Base-by-base conservation (phyloP, 2,888 invertebrate species). In the Toxonevra muliebris region DNA sequence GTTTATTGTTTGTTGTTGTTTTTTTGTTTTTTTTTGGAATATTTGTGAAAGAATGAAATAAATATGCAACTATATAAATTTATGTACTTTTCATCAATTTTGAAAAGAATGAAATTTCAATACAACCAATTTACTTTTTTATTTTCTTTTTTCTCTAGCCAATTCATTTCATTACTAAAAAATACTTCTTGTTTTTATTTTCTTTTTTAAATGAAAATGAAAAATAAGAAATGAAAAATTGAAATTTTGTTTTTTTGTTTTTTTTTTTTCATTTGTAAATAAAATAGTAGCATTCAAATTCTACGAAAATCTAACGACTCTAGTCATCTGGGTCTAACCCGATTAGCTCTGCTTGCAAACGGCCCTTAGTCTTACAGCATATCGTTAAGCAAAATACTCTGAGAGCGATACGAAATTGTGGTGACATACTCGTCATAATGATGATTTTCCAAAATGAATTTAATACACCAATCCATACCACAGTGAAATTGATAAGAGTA, bases 361-460 rank as follows among this genome's bases (percentile, higher is more conserved):
- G 90, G 70, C 92, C 91, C 84, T 93, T 93, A 80, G 92, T 91
- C 76, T 94, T 91, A 86, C 96, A 96, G 86, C 95, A 96, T 74
- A 94, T 89, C 55, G 94, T 94, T 87, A 95, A 87, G 86, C 95
- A 96, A 81, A 96, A 90, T 79, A 95, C 92, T 78, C 94, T 89
- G 76, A 96, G 88, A 57, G 96, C 96, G 71, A 95, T 88, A 73
- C 97, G 89, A 86, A 98, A 98, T 85, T 97, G 95, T 55, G 95
- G 95, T 84, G 96, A 97, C 86, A 97, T 88, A 70, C 93, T 90
- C 75, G 95, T 88, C 83, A 97, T 91, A 77, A 98, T 93, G 72
- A 98, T 87, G 73, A 96, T 93, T 86, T 98, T 98, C 94, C 97
- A 97, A 86, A 96, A 94, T 60, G 96, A 96, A 86, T 97, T 97